These are phyloP conservation scores for Ophioninae sp. DNA, from an alignment of 2,888 invertebrate species.

Conservation along the genomic window DNA sequence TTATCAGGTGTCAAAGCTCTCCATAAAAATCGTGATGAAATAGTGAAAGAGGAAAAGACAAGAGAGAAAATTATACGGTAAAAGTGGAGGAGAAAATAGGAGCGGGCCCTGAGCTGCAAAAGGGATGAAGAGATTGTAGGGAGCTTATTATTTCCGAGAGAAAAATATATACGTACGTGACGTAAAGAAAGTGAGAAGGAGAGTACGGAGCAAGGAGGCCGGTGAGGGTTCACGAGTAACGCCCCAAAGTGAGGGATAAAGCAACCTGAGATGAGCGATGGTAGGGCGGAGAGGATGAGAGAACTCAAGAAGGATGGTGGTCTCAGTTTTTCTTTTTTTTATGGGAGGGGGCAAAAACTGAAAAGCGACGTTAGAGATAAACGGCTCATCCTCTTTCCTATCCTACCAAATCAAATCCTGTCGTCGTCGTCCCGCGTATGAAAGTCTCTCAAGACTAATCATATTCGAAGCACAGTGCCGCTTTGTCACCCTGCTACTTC, in stretches of 20 bases:
- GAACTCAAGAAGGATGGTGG: conserved; percentile 55
- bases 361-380: conserved; percentile 80
- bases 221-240: conserved; percentile 66
- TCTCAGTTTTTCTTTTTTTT: conserved; percentile 32
- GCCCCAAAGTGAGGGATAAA: conserved; percentile 73
- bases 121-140: conserved; percentile 65
- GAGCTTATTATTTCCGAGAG: conserved; percentile 76
- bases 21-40: conserved; percentile 68
- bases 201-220: conserved; percentile 59
- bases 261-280: conserved; percentile 71
- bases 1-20: conserved; percentile 35
- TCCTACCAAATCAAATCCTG: conserved; percentile 76
- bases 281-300: conserved; percentile 62
- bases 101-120: conserved; percentile 48
- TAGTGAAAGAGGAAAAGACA: conserved; percentile 58
- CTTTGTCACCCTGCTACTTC: conserved; percentile 46
- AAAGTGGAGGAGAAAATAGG: conserved; percentile 39
- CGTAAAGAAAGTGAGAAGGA: conserved; percentile 52
- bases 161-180: conserved; percentile 61
- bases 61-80: conserved; percentile 5
- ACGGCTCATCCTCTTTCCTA: conserved; percentile 78
- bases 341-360: conserved; percentile 69
- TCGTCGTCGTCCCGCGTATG: conserved; percentile 67
- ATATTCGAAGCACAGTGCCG: conserved; percentile 68
- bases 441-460: conserved; percentile 76